Percentiles rank a stretch among this genome's conserved stretches.
phyloP scores from a whole-genome alignment of 1,140 invertebrate genomes.

The Drosophila pectinifera region DNA sequence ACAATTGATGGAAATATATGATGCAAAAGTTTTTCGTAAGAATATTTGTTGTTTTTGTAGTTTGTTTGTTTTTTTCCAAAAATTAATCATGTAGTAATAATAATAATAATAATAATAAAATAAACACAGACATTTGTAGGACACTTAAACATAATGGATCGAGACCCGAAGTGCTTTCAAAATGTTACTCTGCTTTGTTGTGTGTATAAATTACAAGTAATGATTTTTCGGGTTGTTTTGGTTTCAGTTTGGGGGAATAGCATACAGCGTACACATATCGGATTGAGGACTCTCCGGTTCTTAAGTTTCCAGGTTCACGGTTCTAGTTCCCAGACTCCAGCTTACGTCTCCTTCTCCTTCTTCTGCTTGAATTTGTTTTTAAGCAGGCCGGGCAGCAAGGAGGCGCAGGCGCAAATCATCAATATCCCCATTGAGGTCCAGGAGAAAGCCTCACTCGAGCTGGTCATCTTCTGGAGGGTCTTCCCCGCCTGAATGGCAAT shows the following conservation, averaged over 20 bases:
- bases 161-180: slow-evolving; percentile 30
- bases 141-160: slow-evolving; percentile 44
- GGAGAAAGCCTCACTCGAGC: slow-evolving; percentile 95
- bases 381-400: slow-evolving; percentile 96
- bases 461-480: slow-evolving; percentile 96
- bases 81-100: slow-evolving; percentile 18
- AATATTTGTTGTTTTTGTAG: slow-evolving; percentile 11
- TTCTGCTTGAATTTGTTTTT: slow-evolving; percentile 93
- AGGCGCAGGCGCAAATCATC: slow-evolving; percentile 91
- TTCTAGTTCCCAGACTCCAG: neutral
- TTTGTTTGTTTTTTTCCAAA: neutral
- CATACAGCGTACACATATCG: slow-evolving; percentile 27
- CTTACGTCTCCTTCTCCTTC: slow-evolving; percentile 88
- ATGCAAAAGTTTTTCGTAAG: slow-evolving; percentile 56
- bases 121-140: slow-evolving; percentile 48
- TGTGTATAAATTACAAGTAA: slow-evolving; percentile 41
- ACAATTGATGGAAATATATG: slow-evolving; percentile 66
- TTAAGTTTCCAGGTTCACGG: neutral
- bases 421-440: slow-evolving; percentile 94
- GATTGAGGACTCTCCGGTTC: slow-evolving; percentile 6
- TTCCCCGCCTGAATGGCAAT: slow-evolving; percentile 98
- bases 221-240: slow-evolving; percentile 52
- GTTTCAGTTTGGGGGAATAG: slow-evolving; percentile 61
- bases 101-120: slow-evolving; percentile 25
- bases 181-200: slow-evolving; percentile 5